Evolutionary conservation across 2,797 vertebrate species (phyloP).

Genomic region (Spheniscus humboldti): DNA sequence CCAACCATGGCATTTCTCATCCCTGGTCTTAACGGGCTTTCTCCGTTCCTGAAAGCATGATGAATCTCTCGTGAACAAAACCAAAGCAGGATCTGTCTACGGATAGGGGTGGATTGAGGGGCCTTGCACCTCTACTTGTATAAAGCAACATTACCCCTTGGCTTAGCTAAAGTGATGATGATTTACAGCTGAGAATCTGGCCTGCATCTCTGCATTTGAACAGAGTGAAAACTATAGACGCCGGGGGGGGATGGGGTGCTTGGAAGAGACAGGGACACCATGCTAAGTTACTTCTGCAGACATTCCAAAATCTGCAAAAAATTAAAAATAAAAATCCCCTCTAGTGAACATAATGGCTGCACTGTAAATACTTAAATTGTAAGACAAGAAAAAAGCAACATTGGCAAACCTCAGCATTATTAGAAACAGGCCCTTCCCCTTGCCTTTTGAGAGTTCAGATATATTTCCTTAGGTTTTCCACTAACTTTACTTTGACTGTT

Average conservation of each 20-base stretch:
- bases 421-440: background rate
- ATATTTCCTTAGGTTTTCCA: background rate
- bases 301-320: background rate
- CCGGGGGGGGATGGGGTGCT: background rate
- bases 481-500: background rate
- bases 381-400: background rate
- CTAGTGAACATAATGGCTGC: background rate
- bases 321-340: background rate
- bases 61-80: background rate
- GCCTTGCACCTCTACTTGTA: background rate
- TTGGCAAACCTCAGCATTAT: background rate
- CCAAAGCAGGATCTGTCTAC: background rate
- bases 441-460: background rate
- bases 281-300: background rate
- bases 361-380: background rate
- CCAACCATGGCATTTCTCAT: background rate
- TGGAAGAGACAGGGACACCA: background rate
- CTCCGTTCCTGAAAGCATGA: background rate
- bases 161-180: background rate
- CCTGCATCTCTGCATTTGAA: background rate
- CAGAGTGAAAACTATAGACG: background rate
- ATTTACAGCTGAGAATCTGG: background rate
- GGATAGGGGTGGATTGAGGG: background rate
- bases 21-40: background rate
- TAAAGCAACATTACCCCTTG: background rate